A percentile compares a stretch with the other conserved stretches of the same genome.
phyloP scores from a whole-genome alignment of 2,113 vertebrate species.

The Leptosomus discolor region DNA sequence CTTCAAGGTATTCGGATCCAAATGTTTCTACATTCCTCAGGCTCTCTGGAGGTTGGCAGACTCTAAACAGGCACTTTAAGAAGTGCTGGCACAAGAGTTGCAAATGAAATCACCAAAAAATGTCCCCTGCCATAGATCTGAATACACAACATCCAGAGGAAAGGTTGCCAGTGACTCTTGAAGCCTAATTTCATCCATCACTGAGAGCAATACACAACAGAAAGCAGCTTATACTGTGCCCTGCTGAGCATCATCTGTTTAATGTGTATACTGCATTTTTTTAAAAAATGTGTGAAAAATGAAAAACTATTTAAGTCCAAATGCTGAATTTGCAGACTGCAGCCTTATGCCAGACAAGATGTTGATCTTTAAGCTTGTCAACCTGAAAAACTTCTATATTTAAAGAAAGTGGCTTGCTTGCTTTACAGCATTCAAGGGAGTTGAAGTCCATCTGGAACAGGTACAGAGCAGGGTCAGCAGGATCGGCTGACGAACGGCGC shows the following conservation, averaged over 20 bases:
- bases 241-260: constrained; percentile 68
- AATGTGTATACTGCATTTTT: constrained; percentile 24
- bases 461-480: constrained; percentile 14
- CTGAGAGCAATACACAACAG: constrained; percentile 8
- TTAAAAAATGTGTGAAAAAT: background rate
- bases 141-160: background rate
- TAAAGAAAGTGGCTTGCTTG: background rate
- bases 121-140: background rate
- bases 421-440: fast-evolving
- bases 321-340: constrained; percentile 45
- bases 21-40: background rate
- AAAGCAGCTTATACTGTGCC: constrained; percentile 51
- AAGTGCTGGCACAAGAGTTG: background rate
- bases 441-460: constrained; percentile 20
- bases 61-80: background rate
- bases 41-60: background rate
- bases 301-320: constrained; percentile 47
- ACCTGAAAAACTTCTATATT: constrained; percentile 13
- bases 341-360: constrained; percentile 51
- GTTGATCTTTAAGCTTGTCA: constrained; percentile 20
- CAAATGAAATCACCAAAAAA: constrained; percentile 10
- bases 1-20: background rate
- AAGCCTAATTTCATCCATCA: constrained; percentile 48
- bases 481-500: background rate
- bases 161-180: background rate